Percentiles rank a stretch among this genome's conserved stretches.
These are phyloP conservation scores for Conger conger DNA, from an alignment of 2,113 vertebrate genomes.

Conservation along the genomic window DNA sequence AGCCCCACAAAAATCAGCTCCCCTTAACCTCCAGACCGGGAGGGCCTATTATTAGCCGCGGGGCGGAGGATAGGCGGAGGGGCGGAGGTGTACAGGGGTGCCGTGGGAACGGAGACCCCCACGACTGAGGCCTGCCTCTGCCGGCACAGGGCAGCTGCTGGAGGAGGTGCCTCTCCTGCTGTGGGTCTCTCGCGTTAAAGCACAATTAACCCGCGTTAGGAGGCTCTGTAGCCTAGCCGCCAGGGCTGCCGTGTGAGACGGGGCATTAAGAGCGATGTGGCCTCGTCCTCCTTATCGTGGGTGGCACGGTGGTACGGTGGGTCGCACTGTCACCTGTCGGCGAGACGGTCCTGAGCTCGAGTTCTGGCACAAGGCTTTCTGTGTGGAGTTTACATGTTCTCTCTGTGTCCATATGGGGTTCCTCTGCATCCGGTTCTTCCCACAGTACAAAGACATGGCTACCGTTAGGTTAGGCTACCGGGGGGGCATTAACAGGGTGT, in stretches of 20 bases:
- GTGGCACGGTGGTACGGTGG: too few species aligned
- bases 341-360: too few species aligned
- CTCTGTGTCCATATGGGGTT: too few species aligned
- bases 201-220: neutral
- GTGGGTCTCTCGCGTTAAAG: neutral
- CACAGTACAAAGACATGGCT: too few species aligned
- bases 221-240: neutral
- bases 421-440: too few species aligned
- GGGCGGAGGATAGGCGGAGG: constrained; percentile 15
- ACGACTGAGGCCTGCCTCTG: neutral
- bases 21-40: constrained; percentile 33
- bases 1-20: constrained; percentile 27
- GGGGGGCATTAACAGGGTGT: too few species aligned
- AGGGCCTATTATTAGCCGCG: constrained; percentile 35
- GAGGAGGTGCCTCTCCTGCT: neutral
- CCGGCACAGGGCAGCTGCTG: neutral
- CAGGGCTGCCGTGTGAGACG: neutral
- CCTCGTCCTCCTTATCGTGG: neutral
- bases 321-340: too few species aligned
- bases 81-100: constrained; percentile 6
- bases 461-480: too few species aligned
- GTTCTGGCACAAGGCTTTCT: too few species aligned
- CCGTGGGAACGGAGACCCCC: neutral
- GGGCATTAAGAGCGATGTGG: neutral
- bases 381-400: too few species aligned